phyloP scores from a whole-genome alignment of 2,797 vertebrate species.

The Caiman crocodilus region DNA sequence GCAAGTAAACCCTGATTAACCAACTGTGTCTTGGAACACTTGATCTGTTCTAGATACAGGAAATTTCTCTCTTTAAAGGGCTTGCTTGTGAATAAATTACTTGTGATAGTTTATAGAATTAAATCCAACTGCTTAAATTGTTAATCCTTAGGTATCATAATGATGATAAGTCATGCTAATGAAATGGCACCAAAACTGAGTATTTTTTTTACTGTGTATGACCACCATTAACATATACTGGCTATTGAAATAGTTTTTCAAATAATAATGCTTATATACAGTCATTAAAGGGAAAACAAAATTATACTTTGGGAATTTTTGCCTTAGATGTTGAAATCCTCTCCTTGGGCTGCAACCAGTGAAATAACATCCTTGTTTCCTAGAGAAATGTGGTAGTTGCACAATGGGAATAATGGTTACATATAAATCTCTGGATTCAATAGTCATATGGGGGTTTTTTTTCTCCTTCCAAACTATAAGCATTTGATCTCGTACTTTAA shows the following conservation, averaged over 20 bases:
- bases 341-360: background rate
- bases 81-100: background rate
- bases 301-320: background rate
- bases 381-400: background rate
- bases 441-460: background rate
- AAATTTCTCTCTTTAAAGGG: background rate
- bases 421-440: background rate
- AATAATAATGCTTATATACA: background rate
- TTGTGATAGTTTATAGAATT: background rate
- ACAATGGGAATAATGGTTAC: background rate
- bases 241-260: background rate
- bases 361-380: background rate
- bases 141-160: background rate
- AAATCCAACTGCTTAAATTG: background rate
- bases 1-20: background rate
- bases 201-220: rapidly evolving
- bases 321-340: background rate
- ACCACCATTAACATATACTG: background rate
- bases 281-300: background rate
- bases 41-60: background rate
- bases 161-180: background rate
- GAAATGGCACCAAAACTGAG: background rate
- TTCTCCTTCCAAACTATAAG: background rate
- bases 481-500: background rate
- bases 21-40: background rate